Percentiles rank a stretch among this genome's conserved stretches.
Evolutionary conservation across 1,140 invertebrate species (phyloP).

Genomic region (Ylistrum balloti): DNA sequence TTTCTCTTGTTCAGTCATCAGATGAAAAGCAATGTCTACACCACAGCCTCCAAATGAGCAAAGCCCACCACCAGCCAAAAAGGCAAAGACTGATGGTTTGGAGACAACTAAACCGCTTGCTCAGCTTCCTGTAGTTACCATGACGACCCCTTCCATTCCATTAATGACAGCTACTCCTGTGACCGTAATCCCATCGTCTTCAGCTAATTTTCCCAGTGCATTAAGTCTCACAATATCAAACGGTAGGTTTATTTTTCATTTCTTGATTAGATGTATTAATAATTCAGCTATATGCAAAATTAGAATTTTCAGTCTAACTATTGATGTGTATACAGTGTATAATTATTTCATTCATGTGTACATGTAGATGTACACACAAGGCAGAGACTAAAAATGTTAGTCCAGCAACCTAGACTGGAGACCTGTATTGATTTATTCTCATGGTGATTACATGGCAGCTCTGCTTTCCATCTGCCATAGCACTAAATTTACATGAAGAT

Average conservation of each 20-base stretch:
- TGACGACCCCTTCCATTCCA: conserved; percentile 25
- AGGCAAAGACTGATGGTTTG: background rate
- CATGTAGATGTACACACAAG: background rate
- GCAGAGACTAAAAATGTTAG: background rate
- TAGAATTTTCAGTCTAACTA: background rate
- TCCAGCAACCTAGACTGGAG: background rate
- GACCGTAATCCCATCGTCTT: background rate
- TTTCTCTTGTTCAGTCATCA: background rate
- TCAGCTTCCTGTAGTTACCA: conserved; percentile 7
- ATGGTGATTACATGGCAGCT: conserved; percentile 1
- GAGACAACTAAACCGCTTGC: background rate
- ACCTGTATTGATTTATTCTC: conserved; percentile 15
- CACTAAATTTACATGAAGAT: background rate
- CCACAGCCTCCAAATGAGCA: conserved; percentile 22
- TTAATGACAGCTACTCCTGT: conserved; percentile 30
- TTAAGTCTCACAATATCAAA: conserved; percentile 68
- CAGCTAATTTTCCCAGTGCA: conserved; percentile 52
- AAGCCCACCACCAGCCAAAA: conserved; percentile 56
- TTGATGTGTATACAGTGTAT: background rate
- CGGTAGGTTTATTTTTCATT: conserved; percentile 56
- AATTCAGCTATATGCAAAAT: too few species aligned
- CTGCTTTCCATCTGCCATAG: background rate
- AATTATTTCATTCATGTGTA: background rate
- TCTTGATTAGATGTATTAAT: background rate
- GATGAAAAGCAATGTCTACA: conserved; percentile 3